A percentile compares a stretch with the other conserved stretches of the same genome.
Conservation (phyloP, 2,888 invertebrate species). For the Lasioglossum vierecki region DNA sequence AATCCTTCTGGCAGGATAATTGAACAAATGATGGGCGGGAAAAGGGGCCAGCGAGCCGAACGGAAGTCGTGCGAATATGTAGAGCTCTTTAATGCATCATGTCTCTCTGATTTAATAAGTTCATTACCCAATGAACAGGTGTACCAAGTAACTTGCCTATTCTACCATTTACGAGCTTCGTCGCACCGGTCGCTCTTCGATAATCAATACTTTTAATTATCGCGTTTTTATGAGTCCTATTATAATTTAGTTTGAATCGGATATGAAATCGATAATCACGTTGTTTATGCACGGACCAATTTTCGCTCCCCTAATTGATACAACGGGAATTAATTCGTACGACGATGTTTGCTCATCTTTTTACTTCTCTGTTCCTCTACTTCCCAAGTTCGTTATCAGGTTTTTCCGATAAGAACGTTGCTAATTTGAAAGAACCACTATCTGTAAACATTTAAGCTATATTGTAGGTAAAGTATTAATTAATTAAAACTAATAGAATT, state of each 20-base stretch:
- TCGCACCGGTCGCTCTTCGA: constrained; percentile 68
- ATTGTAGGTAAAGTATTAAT: not conserved
- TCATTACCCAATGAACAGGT: constrained; percentile 83
- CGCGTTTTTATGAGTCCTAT: constrained; percentile 77
- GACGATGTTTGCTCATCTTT: constrained; percentile 38
- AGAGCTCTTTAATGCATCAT: constrained; percentile 62
- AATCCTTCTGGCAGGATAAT: constrained; percentile 76
- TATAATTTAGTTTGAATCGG: constrained; percentile 75
- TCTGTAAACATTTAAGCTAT: no score
- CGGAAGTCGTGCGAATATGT: constrained; percentile 62
- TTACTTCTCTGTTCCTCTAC: constrained; percentile 29
- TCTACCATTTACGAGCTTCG: constrained; percentile 26
- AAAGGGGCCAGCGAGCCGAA: constrained; percentile 29
- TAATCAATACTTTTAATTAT: constrained; percentile 83
- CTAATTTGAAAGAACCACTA: not conserved
- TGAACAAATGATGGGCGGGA: constrained; percentile 68
- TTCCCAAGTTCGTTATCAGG: not conserved
- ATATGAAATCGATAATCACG: constrained; percentile 70
- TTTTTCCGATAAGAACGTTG: not conserved
- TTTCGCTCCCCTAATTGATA: constrained; percentile 57
- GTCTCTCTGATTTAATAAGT: constrained; percentile 82
- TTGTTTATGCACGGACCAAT: constrained; percentile 59
- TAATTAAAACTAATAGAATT: no score
- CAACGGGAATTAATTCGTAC: constrained; percentile 42
- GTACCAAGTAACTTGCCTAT: constrained; percentile 68